These are phyloP conservation scores for Drosophila chauvacae DNA, from an alignment of 1,140 invertebrate species.

Conservation along the genomic window DNA sequence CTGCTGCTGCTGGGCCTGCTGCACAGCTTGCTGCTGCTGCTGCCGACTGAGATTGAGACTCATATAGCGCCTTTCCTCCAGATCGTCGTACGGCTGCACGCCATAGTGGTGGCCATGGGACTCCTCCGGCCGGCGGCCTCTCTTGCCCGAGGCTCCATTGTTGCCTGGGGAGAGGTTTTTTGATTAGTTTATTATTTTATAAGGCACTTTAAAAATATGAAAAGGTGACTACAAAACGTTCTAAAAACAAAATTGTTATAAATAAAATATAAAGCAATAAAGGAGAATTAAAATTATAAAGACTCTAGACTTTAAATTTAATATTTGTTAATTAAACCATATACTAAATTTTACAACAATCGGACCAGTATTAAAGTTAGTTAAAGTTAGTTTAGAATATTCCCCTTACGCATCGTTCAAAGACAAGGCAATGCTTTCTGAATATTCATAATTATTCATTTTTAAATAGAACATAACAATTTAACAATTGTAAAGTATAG, in stretches of 20 bases:
- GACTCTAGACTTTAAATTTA: too few relatives aligned
- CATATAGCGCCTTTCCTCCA: slow-evolving; percentile 77
- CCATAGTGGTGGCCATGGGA: slow-evolving; percentile 47
- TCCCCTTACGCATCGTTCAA: too few relatives aligned
- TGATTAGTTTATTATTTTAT: background rate
- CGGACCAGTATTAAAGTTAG: too few relatives aligned
- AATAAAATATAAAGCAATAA: too few relatives aligned
- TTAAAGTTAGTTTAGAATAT: too few relatives aligned
- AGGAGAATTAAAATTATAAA: too few relatives aligned
- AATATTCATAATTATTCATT: accelerated
- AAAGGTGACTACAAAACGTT: too few relatives aligned
- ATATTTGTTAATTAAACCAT: too few relatives aligned
- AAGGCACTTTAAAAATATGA: background rate
- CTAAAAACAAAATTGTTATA: too few relatives aligned
- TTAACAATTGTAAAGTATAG: accelerated
- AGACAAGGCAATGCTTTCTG: background rate
- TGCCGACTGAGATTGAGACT: slow-evolving; percentile 70
- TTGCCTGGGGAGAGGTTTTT: background rate
- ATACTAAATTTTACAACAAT: too few relatives aligned
- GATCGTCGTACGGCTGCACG: slow-evolving; percentile 50
- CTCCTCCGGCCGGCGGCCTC: slow-evolving; percentile 64
- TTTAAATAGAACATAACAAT: background rate
- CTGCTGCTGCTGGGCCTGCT: slow-evolving; percentile 56
- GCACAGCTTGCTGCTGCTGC: slow-evolving; percentile 34
- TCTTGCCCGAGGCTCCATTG: slow-evolving; percentile 40